These are phyloP conservation scores for Poicephalus gulielmi DNA, from an alignment of 2,113 vertebrate genomes.

Conservation along the genomic window DNA sequence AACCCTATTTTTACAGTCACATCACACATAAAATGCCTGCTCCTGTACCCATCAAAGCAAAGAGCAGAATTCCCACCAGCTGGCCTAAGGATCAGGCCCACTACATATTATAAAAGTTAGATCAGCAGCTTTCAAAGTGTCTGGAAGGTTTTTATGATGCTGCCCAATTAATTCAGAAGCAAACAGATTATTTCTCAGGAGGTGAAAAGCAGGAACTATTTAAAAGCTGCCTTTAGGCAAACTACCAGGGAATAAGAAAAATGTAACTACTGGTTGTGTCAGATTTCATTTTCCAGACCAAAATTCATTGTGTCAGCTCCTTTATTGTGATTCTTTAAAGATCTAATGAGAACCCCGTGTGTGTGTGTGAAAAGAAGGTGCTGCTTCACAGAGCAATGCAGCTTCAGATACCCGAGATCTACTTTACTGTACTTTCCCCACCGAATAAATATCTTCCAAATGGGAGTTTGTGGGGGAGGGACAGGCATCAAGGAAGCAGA, in stretches of 20 bases:
- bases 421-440: not conserved
- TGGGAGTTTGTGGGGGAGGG: not conserved
- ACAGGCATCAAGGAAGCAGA: not conserved
- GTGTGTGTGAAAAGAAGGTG: not conserved
- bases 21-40: not conserved
- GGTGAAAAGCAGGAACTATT: constrained; percentile 63
- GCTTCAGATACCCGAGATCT: not conserved
- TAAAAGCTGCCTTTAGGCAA: constrained; percentile 70
- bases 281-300: constrained; percentile 64
- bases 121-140: constrained; percentile 48
- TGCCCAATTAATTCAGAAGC: constrained; percentile 64
- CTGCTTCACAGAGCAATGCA: not conserved
- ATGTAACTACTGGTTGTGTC: constrained; percentile 69
- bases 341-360: not conserved
- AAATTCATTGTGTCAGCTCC: constrained; percentile 59
- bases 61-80: not conserved
- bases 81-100: not conserved
- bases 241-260: constrained; percentile 66
- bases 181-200: constrained; percentile 64
- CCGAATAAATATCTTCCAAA: not conserved
- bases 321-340: constrained; percentile 33
- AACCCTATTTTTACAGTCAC: not conserved
- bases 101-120: not conserved
- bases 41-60: not conserved
- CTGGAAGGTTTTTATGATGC: constrained; percentile 33